Conservation (phyloP, 2,888 invertebrate genomes). For the Parasteatoda lunata region DNA sequence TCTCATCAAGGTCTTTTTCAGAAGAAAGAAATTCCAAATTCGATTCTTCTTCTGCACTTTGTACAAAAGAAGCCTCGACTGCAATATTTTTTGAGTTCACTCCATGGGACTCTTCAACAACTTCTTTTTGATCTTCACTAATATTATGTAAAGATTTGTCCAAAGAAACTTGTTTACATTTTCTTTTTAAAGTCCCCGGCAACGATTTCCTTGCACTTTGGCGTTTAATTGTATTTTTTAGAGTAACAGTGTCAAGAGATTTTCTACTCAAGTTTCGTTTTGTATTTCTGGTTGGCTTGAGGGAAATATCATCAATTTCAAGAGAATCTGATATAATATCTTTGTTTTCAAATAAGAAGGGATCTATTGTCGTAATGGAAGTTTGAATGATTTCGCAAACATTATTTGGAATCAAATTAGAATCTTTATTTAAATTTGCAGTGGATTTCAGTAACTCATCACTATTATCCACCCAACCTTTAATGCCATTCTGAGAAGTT, state of each 20-base stretch:
- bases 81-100: too few relatives aligned
- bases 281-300: background rate
- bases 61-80: too few relatives aligned
- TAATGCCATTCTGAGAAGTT: too few relatives aligned
- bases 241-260: background rate
- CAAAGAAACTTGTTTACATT: too few relatives aligned
- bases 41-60: too few relatives aligned
- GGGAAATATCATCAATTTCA: background rate
- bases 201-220: background rate
- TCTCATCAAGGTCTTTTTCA: too few relatives aligned
- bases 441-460: conserved; percentile 15
- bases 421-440: background rate
- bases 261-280: background rate
- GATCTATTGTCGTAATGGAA: background rate
- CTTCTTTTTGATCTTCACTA: too few relatives aligned
- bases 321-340: background rate
- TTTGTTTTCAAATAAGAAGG: background rate
- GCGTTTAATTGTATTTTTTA: background rate
- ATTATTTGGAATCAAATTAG: background rate
- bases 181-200: background rate
- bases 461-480: background rate
- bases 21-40: too few relatives aligned
- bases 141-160: too few relatives aligned
- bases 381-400: too few relatives aligned
- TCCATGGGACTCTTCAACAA: too few relatives aligned